Base-by-base conservation (phyloP, 2,797 vertebrate genomes). In the Clarias platycephalus region DNA sequence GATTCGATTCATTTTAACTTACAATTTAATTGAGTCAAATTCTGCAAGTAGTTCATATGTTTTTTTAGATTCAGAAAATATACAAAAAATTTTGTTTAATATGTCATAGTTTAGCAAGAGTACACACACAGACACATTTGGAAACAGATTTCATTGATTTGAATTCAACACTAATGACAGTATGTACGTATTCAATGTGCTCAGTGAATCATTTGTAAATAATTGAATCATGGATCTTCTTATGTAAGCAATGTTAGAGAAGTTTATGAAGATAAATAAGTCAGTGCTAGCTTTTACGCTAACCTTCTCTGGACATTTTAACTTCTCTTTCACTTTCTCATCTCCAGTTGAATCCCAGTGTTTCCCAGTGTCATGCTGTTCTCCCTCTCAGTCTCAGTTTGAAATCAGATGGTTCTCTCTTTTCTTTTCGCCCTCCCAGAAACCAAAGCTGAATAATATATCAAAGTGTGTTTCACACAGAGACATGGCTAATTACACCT, bases 381-480 rank as follows among this genome's bases (percentile, higher is more conserved):
- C 87, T 90, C 88, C 90, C 88, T 91, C 87, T 64, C 13, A 89
- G 90, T 93, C 90, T 84, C 90, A 85, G 84, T 82, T 88, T 90
- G 92, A 90, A 93, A 93, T 94, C 93, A 91, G 91, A 91, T 84
- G 86, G 92, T 86, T 88, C 44, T 40, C 71, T 40, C 34, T 53
- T 37, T 58, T 34, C 18, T 57, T 71, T 40, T 63, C 31, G n/a
- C 24, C 18, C 68, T 44, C n/a, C 81, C 68, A 87, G 72, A 80
- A 83, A 75, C 74, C 64, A 83, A 44, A 82, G 88, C 91, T 94
- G 93, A 94, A 94, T 95, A 94, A 95, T 95, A 93, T 92, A 95
- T 95, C 94, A 95, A 95, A 95, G 94, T 85, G 88, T 84, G 31
- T 89, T 90, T 91, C 91, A 93, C 92, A 93, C 91, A 91, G 91